phyloP scores from a whole-genome alignment of 2,797 vertebrate genomes.

The Brachyalestes nurse region DNA sequence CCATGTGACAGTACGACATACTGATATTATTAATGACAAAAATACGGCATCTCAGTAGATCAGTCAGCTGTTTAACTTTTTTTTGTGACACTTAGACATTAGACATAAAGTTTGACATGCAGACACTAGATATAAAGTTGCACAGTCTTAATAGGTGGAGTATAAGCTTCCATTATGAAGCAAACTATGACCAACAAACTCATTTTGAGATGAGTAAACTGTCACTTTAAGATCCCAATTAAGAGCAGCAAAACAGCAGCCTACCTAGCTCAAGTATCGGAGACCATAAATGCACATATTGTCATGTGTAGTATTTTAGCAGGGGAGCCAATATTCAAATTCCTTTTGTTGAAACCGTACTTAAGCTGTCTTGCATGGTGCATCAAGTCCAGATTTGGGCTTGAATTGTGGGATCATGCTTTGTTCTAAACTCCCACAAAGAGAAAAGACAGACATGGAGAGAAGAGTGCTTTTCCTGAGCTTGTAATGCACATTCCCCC shows the following conservation, averaged over 20 bases:
- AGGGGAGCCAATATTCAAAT: neutral
- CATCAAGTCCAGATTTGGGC: neutral
- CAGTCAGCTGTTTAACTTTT: too few species aligned
- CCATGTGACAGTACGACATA: too few species aligned
- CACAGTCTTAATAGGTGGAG: too few species aligned
- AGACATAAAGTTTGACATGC: too few species aligned
- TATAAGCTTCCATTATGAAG: too few species aligned
- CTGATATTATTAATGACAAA: too few species aligned
- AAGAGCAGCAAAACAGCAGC: neutral
- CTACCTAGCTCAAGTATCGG: neutral
- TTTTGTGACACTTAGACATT: too few species aligned
- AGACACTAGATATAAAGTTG: too few species aligned
- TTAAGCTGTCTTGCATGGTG: neutral
- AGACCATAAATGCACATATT: neutral
- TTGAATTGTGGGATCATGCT: neutral
- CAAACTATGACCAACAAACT: too few species aligned
- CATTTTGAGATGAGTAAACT: neutral
- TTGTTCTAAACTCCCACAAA: slow-evolving; percentile 17
- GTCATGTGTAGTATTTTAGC: neutral
- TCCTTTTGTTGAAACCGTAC: neutral
- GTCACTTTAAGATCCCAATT: neutral
- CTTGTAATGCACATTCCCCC: slow-evolving; percentile 62
- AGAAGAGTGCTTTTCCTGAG: slow-evolving; percentile 4
- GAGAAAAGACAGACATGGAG: slow-evolving; percentile 12
- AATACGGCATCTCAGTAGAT: too few species aligned